Base-by-base conservation (phyloP, 2,888 invertebrate species). In the Cinara cedri region DNA sequence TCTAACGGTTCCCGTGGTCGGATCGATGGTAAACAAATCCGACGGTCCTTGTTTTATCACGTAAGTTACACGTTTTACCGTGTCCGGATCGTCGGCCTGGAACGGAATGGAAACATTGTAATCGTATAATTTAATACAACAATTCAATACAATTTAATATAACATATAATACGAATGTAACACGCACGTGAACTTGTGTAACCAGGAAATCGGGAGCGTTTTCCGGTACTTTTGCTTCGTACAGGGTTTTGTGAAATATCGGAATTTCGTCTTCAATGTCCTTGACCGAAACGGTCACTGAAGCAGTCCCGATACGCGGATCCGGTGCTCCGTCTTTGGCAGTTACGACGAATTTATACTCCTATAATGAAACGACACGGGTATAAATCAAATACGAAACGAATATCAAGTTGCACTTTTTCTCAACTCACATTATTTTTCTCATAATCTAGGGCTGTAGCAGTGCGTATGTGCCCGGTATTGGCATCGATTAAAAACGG, bases 311-410 rank as follows among this genome's bases (percentile, higher is more conserved):
- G 54, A 95, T 87, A 16, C 95, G 89, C 4, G 93, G 91, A 87
- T 95, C 94, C 0, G 92, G 90, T 0, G 94, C 96, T 24, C 94
- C 93, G 85, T 96, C 96, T 85, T 90, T 92, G 1, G 96, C 96
- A 0, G 95, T 95, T 11, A 96, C 94, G 60, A 95, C 94, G 86
- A 96, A 93, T 82, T 90, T 89, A 84, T 93, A 92, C 62, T 90
- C 90, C 91, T 92, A n/a, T n/a, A 86, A 3, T 86, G 81, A 49
- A 80, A 46, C 16, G 51, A 49, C 46, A 16, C 1, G 13, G 26
- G 1, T 26, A 49, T 13, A 13, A 26, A 57, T 44, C n/a, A 46
- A 10, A n/a, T 51, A 51, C 3, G 19, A 44, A 42, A 34, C 6
- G 6, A 34, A 34, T 34, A 34, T 34, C 6, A 34, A 34, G 34